Conservation (phyloP, 2,113 vertebrate species). For the Ivindomyrus marchei region DNA sequence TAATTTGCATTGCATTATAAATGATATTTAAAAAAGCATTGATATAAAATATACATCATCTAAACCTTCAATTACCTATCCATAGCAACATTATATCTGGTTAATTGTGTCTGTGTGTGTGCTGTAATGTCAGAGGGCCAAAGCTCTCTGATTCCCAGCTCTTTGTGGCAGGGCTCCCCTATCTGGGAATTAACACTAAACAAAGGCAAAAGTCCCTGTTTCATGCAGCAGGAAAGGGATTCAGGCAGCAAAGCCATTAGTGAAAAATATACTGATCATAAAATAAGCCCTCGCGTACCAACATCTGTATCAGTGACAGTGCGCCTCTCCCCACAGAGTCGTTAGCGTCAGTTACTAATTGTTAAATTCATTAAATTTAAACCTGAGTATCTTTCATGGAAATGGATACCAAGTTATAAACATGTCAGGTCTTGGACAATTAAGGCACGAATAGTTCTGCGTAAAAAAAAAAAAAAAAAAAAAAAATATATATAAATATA, state of each 20-base stretch:
- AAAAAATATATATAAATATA: not conserved
- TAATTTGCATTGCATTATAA: constrained; percentile 7
- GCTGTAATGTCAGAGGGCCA: not conserved
- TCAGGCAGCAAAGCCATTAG: constrained; percentile 5
- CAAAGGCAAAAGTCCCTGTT: not conserved
- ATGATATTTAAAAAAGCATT: constrained; percentile 6
- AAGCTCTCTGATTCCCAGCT: not conserved
- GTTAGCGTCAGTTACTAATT: constrained; percentile 72
- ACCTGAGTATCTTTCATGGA: constrained; percentile 57
- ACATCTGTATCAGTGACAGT: constrained; percentile 61
- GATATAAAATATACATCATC: not conserved
- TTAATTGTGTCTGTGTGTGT: not conserved
- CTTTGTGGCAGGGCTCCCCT: not conserved
- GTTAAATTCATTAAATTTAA: constrained; percentile 71
- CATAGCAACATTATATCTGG: not conserved
- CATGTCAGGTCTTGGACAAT: constrained; percentile 62
- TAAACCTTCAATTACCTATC: not conserved
- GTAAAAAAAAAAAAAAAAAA: constrained; percentile 49
- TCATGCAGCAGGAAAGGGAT: not conserved
- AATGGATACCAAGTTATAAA: constrained; percentile 67
- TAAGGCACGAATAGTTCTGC: constrained; percentile 50
- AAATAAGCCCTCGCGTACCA: constrained; percentile 56
- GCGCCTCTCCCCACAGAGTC: constrained; percentile 66
- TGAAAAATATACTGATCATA: constrained; percentile 10
- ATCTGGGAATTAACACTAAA: not conserved